Evolutionary conservation across 1,140 invertebrate species (phyloP).

Genomic region (Sitodiplosis mosellana): DNA sequence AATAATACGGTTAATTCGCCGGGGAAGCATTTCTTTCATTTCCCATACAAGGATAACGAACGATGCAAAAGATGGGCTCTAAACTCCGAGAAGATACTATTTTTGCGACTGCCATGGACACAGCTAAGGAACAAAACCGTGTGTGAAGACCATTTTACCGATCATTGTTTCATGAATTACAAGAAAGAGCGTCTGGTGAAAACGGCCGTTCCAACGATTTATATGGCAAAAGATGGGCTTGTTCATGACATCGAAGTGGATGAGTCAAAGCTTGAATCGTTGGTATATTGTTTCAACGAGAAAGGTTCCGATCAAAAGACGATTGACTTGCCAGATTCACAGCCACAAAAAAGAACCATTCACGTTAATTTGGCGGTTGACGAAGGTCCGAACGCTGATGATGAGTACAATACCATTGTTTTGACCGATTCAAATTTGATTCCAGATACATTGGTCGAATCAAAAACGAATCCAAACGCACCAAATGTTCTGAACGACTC

Average conservation of each 20-base stretch:
- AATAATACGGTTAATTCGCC: constrained; percentile 20
- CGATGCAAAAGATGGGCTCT: constrained; percentile 24
- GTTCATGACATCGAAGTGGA: constrained; percentile 5
- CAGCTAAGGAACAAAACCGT: constrained; percentile 26
- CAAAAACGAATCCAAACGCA: no score
- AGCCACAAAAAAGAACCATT: no score
- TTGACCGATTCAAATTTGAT: no score
- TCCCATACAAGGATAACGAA: constrained; percentile 24
- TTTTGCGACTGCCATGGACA: constrained; percentile 17
- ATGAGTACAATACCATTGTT: no score
- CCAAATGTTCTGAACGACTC: no score
- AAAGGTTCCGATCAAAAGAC: no score
- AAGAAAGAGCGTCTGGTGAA: constrained; percentile 16
- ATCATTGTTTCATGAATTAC: constrained; percentile 28
- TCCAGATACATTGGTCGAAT: no score
- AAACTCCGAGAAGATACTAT: constrained; percentile 19
- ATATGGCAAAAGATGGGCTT: constrained; percentile 7
- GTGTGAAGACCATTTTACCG: constrained; percentile 28
- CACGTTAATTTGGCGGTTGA: no score
- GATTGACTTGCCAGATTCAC: no score
- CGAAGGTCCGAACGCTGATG: no score
- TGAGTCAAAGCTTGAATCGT: background rate
- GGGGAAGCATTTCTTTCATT: constrained; percentile 29
- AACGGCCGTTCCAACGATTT: constrained; percentile 12
- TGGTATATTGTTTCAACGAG: no score